phyloP scores from a whole-genome alignment of 2,113 vertebrate genomes.

The Malurus elegans region DNA sequence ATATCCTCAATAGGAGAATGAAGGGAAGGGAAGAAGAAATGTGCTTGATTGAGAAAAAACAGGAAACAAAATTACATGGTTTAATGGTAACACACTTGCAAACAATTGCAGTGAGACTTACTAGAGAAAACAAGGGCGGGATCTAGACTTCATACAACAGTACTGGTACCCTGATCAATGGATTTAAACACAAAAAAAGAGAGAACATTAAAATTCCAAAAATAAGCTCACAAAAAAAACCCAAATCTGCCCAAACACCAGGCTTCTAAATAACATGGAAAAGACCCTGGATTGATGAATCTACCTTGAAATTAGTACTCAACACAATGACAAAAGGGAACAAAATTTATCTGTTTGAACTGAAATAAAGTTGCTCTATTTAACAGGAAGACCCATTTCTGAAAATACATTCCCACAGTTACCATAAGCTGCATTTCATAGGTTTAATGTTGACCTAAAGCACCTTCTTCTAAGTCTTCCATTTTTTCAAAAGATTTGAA shows the following conservation, averaged over 20 bases:
- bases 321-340: background rate
- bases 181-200: background rate
- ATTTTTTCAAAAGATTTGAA: background rate
- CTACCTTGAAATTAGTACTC: background rate
- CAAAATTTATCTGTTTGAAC: background rate
- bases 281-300: background rate
- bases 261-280: background rate
- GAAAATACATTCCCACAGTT: slow-evolving; percentile 8
- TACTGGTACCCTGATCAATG: background rate
- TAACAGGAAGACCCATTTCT: background rate
- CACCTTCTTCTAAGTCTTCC: background rate
- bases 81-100: background rate
- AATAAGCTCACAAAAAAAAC: background rate
- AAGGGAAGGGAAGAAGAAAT: background rate
- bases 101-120: background rate
- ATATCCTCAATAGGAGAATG: background rate
- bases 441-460: background rate
- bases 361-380: background rate
- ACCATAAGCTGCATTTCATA: background rate
- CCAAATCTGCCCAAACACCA: background rate
- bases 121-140: background rate
- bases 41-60: background rate
- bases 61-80: background rate
- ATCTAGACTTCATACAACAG: background rate
- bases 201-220: background rate